A percentile compares a stretch with the other conserved stretches of the same genome.
These are phyloP conservation scores for Thymelicus acteon DNA, from an alignment of 2,888 invertebrate genomes.

Conservation along the genomic window DNA sequence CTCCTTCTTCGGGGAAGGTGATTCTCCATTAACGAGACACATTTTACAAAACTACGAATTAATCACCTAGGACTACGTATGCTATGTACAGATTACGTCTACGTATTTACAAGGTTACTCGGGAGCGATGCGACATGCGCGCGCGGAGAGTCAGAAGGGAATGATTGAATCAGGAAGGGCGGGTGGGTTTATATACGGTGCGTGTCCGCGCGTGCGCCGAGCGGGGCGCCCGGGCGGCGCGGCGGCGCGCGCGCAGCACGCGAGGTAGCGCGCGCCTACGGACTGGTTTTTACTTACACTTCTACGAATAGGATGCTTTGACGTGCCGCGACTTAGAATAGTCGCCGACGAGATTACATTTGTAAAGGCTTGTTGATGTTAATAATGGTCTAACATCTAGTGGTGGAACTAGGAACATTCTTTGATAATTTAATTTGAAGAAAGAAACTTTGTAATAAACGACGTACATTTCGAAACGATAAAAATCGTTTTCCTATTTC, in stretches of 20 bases:
- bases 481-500: background rate
- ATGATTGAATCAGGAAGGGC: conserved; percentile 80
- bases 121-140: conserved; percentile 66
- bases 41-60: conserved; percentile 70
- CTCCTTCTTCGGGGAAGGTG: conserved; percentile 74
- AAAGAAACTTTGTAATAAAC: background rate
- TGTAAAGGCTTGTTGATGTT: conserved; percentile 61
- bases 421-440: conserved; percentile 8
- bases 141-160: conserved; percentile 73
- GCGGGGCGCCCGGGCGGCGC: conserved; percentile 59
- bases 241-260: conserved; percentile 60
- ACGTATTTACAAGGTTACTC: conserved; percentile 74
- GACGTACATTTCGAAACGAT: background rate
- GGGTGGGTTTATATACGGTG: conserved; percentile 64
- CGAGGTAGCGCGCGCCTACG: conserved; percentile 77
- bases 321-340: conserved; percentile 70
- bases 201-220: conserved; percentile 62
- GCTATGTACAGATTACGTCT: conserved; percentile 69
- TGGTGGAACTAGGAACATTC: background rate
- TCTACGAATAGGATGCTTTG: conserved; percentile 79
- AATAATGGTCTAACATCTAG: conserved; percentile 3
- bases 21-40: conserved; percentile 83
- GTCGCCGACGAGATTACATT: conserved; percentile 58
- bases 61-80: conserved; percentile 53
- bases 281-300: conserved; percentile 75